A percentile compares a stretch with the other conserved stretches of the same genome.
phyloP scores from a whole-genome alignment of 2,113 vertebrate species.

The Trinectes maculatus region DNA sequence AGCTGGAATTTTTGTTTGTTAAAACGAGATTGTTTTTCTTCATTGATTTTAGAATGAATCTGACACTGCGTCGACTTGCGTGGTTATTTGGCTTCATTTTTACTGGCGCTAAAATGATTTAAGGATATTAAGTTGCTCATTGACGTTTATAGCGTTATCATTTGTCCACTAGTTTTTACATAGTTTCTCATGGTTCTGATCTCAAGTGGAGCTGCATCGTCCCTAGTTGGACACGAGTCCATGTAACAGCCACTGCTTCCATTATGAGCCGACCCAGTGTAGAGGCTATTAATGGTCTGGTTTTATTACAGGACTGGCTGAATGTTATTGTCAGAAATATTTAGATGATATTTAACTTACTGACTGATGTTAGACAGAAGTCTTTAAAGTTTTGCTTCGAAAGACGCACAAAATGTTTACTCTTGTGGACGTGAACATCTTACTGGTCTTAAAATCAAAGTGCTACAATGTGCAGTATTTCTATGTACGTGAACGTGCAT shows the following conservation, averaged over 20 bases:
- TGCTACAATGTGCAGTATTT: conserved; percentile 30
- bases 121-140: no score
- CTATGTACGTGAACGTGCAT: neutral
- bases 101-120: no score
- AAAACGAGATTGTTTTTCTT: no score
- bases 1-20: no score
- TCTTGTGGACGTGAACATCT: conserved; percentile 22
- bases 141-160: no score
- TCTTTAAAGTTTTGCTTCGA: conserved; percentile 46
- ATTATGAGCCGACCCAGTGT: neutral
- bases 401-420: conserved; percentile 42
- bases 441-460: conserved; percentile 39
- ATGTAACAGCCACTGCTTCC: conserved; percentile 34
- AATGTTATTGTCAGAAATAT: conserved; percentile 8
- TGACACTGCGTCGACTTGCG: no score
- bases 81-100: no score
- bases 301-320: no score
- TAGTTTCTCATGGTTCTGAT: neutral
- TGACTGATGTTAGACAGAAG: conserved; percentile 31
- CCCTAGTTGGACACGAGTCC: neutral
- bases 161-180: no score
- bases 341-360: no score
- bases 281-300: neutral
- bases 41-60: no score
- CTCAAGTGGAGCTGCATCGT: conserved; percentile 3